Conservation (phyloP, 2,113 vertebrate species). For the Coturnix japonica region DNA sequence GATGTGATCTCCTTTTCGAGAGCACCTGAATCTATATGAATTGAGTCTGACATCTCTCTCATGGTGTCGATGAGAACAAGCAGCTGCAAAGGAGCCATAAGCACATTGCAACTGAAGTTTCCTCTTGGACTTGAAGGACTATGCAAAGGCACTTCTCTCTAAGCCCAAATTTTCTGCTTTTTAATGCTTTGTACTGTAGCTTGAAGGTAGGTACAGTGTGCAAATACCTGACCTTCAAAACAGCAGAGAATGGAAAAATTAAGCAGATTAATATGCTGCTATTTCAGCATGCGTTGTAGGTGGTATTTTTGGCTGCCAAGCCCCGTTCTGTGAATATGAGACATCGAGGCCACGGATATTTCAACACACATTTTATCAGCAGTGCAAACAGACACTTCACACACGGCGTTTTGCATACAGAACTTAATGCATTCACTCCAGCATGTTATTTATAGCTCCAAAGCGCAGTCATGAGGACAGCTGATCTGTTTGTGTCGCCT, state of each 20-base stretch:
- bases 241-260: not conserved
- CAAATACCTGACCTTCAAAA: not conserved
- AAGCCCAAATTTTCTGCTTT: not conserved
- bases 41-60: not conserved
- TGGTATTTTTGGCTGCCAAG: slow-evolving; percentile 54
- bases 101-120: not conserved
- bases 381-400: slow-evolving; percentile 48
- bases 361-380: slow-evolving; percentile 44
- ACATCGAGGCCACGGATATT: slow-evolving; percentile 44
- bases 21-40: not conserved
- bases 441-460: slow-evolving; percentile 54
- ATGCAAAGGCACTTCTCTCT: not conserved
- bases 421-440: not conserved
- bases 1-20: not conserved
- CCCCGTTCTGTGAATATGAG: not conserved
- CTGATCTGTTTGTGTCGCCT: slow-evolving; percentile 42
- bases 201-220: not conserved
- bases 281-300: not conserved
- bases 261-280: not conserved
- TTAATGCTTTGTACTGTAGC: not conserved
- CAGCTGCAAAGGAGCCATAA: not conserved
- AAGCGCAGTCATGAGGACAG: slow-evolving; percentile 36
- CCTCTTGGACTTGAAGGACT: not conserved
- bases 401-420: slow-evolving; percentile 35
- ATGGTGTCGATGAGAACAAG: accelerated